These are phyloP conservation scores for Catamblyrhynchus diadema DNA, from an alignment of 2,797 vertebrate genomes.

Conservation along the genomic window DNA sequence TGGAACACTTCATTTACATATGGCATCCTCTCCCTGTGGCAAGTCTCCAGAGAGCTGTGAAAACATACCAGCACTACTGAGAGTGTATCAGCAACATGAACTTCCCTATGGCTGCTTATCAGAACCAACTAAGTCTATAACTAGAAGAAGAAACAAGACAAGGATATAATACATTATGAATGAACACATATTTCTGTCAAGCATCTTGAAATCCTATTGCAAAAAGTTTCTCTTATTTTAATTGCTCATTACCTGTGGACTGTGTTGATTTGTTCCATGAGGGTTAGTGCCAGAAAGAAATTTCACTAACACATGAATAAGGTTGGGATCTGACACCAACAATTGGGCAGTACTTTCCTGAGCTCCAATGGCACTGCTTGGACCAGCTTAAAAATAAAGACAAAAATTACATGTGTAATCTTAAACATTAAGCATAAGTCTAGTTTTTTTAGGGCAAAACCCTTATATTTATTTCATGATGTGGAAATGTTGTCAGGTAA, in stretches of 20 bases:
- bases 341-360: constrained; percentile 95
- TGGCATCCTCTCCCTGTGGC: not conserved
- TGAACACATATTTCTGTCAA: not conserved
- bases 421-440: not conserved
- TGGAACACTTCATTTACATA: not conserved
- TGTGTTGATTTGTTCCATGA: constrained; percentile 96
- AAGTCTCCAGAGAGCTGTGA: not conserved
- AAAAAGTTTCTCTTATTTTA: not conserved
- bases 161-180: not conserved
- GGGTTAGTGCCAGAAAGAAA: constrained; percentile 95
- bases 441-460: not conserved
- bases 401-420: not conserved
- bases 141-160: not conserved
- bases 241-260: constrained; percentile 83
- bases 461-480: not conserved
- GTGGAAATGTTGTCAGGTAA: not conserved
- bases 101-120: not conserved
- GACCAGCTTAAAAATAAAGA: constrained; percentile 74
- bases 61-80: not conserved
- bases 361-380: constrained; percentile 81
- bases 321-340: constrained; percentile 93
- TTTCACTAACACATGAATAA: constrained; percentile 94
- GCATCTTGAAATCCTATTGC: not conserved
- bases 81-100: not conserved
- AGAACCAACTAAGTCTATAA: not conserved